Conservation (phyloP, 2,888 invertebrate genomes). For the Syrphus vitripennis region DNA sequence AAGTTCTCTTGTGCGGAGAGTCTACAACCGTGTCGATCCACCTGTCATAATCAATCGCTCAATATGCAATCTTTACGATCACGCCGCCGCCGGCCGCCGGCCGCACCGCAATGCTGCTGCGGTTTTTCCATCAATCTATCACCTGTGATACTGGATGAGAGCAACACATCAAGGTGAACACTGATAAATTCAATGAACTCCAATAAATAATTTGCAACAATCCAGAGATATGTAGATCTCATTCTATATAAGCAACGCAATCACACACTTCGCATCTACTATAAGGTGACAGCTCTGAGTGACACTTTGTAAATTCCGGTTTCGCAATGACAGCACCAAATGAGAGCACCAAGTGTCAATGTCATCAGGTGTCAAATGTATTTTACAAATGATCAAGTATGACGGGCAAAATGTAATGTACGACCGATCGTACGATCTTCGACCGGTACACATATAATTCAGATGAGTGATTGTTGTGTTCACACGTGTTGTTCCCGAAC, state of each 20-base stretch:
- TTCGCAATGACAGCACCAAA: slow-evolving; percentile 56
- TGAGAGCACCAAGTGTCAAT: slow-evolving; percentile 70
- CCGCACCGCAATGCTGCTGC: slow-evolving; percentile 40
- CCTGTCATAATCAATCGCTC: slow-evolving; percentile 72
- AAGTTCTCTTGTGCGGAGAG: background rate
- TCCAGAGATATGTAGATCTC: background rate
- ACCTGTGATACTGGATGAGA: slow-evolving; percentile 57
- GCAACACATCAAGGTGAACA: slow-evolving; percentile 66
- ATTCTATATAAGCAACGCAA: background rate
- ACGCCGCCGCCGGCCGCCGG: background rate
- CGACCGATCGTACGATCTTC: background rate
- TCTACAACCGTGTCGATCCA: slow-evolving; percentile 33
- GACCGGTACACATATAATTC: slow-evolving; percentile 47
- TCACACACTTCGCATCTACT: slow-evolving; percentile 19
- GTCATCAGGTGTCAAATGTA: slow-evolving; percentile 70
- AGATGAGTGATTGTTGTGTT: slow-evolving; percentile 71
- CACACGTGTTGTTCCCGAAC: slow-evolving; percentile 31
- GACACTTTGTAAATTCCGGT: slow-evolving; percentile 60
- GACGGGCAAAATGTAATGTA: background rate
- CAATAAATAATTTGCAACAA: slow-evolving; percentile 40
- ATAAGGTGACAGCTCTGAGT: slow-evolving; percentile 55
- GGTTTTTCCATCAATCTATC: slow-evolving; percentile 72
- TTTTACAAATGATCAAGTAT: slow-evolving; percentile 65
- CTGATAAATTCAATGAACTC: slow-evolving; percentile 67
- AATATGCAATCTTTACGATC: slow-evolving; percentile 56